Evolutionary conservation across 2,888 invertebrate species (phyloP).

Genomic region (Eremobia ochroleuca): DNA sequence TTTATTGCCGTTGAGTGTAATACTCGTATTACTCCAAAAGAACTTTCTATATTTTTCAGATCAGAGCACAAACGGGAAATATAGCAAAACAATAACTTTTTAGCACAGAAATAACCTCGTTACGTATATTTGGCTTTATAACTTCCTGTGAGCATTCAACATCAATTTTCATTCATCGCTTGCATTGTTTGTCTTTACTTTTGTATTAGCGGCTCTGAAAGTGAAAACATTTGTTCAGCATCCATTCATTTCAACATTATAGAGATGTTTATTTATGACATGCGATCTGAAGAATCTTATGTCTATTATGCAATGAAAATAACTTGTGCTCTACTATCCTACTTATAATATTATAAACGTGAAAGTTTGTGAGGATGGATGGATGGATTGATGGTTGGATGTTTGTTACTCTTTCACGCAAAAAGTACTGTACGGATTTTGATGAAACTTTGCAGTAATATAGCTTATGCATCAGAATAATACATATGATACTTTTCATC

Average conservation of each 20-base stretch:
- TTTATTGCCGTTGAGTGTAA: not conserved
- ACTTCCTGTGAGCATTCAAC: slow-evolving; percentile 10
- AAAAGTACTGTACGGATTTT: too few relatives aligned
- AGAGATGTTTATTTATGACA: slow-evolving; percentile 25
- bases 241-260: not conserved
- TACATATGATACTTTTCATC: too few relatives aligned
- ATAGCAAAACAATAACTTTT: slow-evolving; percentile 3
- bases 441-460: too few relatives aligned
- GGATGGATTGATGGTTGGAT: too few relatives aligned
- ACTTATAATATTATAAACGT: too few relatives aligned
- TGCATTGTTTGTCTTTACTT: slow-evolving; percentile 42
- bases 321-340: not conserved
- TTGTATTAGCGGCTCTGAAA: slow-evolving; percentile 6
- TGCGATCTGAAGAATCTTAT: slow-evolving; percentile 3
- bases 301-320: slow-evolving; percentile 6
- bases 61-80: not conserved
- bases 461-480: too few relatives aligned
- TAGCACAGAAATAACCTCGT: slow-evolving; percentile 6
- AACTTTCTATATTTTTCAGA: not conserved
- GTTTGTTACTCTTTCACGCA: too few relatives aligned
- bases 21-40: slow-evolving; percentile 2
- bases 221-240: slow-evolving; percentile 16
- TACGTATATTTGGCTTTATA: slow-evolving; percentile 15
- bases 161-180: not conserved
- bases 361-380: too few relatives aligned